Base-by-base conservation (phyloP, 2,113 vertebrate species). In the Catagonus wagneri region DNA sequence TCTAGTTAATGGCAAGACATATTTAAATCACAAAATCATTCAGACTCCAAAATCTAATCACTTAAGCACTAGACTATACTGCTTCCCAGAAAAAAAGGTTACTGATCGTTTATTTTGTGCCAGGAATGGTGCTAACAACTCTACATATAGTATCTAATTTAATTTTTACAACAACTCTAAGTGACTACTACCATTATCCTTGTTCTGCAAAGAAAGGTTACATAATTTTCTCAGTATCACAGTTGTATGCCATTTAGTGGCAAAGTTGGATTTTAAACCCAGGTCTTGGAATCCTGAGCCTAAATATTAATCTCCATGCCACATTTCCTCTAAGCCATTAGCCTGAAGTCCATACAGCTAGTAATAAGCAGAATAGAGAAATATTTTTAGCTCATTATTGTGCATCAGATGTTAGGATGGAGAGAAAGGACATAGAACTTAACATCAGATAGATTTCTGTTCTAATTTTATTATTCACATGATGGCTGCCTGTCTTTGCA, bases 381-480 rank as follows among this genome's bases (percentile, higher is more conserved):
- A 50, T 44, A 27, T 56, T 79, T 79, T 91, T 52, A 90, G 32
- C 14, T 27, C 14, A 25, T 23, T 20, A 56, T 65, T 50, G 66
- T 36, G 29, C 6, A 19, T 29, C 66, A 69, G 25, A 79, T 58
- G 12, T 3, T 32, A 74, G n/a, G 7, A 3, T 86, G 3, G 29
- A 72, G 85, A 44, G 7, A 69, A 84, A 54, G 32, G 23, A 29
- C 20, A 32, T 17, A 63, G 32, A 36, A 23, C 4, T 66, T 71
- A 69, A 14, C 20, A 86, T 52, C 36, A 65, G 6, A 5, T 52
- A 52, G 44, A 23, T 60, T 84, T 36, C 3, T 50, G 8, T 61
- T 92, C n/a, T 91, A 11, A 44, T 86, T 92, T 78, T 34, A 68
- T 54, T 79, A 89, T 86, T 80, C 44, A 65, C 12, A 27, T 69